A percentile compares a stretch with the other conserved stretches of the same genome.
These are phyloP conservation scores for Halesus radiatus DNA, from an alignment of 1,140 invertebrate genomes.

Conservation along the genomic window DNA sequence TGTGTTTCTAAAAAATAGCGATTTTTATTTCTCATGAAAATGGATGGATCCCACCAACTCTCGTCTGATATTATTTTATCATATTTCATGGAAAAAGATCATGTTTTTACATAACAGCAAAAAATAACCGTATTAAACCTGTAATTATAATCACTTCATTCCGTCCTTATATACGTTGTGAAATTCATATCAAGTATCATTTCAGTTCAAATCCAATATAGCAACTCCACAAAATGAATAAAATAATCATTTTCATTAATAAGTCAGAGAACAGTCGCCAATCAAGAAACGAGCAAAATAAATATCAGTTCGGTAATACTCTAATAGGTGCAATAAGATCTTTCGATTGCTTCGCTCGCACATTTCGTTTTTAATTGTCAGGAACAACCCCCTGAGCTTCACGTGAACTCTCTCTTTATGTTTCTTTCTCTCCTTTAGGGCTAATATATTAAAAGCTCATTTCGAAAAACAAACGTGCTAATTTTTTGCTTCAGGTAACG, in stretches of 20 bases:
- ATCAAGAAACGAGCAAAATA: too few species aligned
- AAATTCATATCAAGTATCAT: too few species aligned
- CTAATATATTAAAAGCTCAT: conserved; percentile 12
- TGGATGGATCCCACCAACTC: too few species aligned
- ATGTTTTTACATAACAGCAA: too few species aligned
- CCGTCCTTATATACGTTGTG: too few species aligned
- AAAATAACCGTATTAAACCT: too few species aligned
- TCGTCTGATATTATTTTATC: too few species aligned
- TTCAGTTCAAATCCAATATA: too few species aligned
- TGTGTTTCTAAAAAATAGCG: too few species aligned
- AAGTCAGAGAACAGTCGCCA: background rate
- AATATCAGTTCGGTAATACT: background rate
- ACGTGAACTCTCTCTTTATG: background rate
- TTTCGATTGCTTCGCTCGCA: background rate
- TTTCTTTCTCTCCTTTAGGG: background rate
- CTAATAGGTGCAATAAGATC: background rate
- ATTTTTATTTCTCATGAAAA: too few species aligned
- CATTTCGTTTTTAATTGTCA: background rate
- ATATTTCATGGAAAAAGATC: too few species aligned
- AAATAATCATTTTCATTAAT: background rate
- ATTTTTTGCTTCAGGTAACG: background rate
- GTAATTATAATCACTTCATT: too few species aligned
- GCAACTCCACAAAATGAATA: background rate
- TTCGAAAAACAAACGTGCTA: background rate
- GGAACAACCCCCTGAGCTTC: background rate